phyloP scores from a whole-genome alignment of 2,113 vertebrate species.

The Pseudorasbora parva region DNA sequence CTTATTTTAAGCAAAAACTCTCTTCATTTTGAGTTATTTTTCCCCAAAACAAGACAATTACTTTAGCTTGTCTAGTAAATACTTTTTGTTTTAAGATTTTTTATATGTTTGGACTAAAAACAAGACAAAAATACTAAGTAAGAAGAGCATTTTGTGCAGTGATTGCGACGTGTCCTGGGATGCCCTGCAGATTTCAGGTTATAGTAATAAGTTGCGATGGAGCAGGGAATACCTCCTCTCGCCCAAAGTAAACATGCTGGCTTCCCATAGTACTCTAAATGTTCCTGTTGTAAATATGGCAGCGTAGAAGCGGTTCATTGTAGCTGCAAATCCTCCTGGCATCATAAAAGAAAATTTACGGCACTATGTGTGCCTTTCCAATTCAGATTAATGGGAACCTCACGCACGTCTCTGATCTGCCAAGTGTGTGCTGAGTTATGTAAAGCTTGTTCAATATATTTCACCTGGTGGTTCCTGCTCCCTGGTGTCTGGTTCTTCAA shows the following conservation, averaged over 20 bases:
- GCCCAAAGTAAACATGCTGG: constrained; percentile 51
- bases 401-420: constrained; percentile 56
- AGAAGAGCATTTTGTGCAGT: too few relatives aligned
- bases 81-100: too few relatives aligned
- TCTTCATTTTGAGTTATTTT: too few relatives aligned
- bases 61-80: too few relatives aligned
- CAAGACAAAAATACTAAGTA: too few relatives aligned
- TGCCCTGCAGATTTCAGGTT: constrained; percentile 24
- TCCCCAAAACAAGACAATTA: too few relatives aligned
- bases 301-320: constrained; percentile 60
- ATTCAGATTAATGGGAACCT: constrained; percentile 67
- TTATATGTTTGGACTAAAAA: too few relatives aligned
- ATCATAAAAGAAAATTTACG: constrained; percentile 70
- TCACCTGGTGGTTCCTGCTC: constrained; percentile 53
- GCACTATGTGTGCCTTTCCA: constrained; percentile 63
- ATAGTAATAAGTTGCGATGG: constrained; percentile 31
- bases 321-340: constrained; percentile 66
- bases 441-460: constrained; percentile 54
- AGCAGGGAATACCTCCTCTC: constrained; percentile 53
- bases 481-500: constrained; percentile 56
- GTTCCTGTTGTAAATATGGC: constrained; percentile 46
- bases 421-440: constrained; percentile 59
- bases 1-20: too few relatives aligned
- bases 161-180: constrained; percentile 28
- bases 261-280: constrained; percentile 42